These are phyloP conservation scores for Planococcus citri DNA, from an alignment of 1,140 invertebrate species.

Conservation along the genomic window DNA sequence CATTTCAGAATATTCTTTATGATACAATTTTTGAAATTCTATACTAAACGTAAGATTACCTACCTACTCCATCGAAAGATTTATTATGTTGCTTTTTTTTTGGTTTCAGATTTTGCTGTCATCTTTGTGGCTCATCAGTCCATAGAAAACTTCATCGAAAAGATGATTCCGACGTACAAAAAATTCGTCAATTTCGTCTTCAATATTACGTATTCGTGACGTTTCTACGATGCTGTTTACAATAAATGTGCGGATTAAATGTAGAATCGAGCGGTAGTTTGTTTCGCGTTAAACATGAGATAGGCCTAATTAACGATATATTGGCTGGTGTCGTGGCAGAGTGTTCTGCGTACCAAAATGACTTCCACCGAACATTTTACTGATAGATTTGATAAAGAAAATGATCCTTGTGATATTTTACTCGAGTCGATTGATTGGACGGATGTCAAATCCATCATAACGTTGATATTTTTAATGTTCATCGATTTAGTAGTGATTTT, in stretches of 20 bases:
- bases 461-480: conserved; percentile 59
- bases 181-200: too few relatives aligned
- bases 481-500: conserved; percentile 76
- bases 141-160: too few relatives aligned
- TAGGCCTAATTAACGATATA: too few relatives aligned
- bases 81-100: too few relatives aligned
- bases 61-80: too few relatives aligned
- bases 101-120: too few relatives aligned
- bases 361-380: not conserved
- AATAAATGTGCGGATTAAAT: not conserved
- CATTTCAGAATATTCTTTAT: too few relatives aligned
- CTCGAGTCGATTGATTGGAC: conserved; percentile 62
- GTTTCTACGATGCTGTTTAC: not conserved
- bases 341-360: not conserved
- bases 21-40: too few relatives aligned
- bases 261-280: not conserved
- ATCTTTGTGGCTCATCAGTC: too few relatives aligned
- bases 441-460: conserved; percentile 55
- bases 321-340: not conserved
- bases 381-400: not conserved
- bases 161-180: too few relatives aligned
- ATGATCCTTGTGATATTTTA: conserved; percentile 46
- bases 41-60: too few relatives aligned
- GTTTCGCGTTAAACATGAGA: too few relatives aligned
- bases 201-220: not conserved